Percentiles rank a stretch among this genome's conserved stretches.
These are phyloP conservation scores for Nannoperca obscura DNA, from an alignment of 2,797 vertebrate genomes.

Conservation along the genomic window DNA sequence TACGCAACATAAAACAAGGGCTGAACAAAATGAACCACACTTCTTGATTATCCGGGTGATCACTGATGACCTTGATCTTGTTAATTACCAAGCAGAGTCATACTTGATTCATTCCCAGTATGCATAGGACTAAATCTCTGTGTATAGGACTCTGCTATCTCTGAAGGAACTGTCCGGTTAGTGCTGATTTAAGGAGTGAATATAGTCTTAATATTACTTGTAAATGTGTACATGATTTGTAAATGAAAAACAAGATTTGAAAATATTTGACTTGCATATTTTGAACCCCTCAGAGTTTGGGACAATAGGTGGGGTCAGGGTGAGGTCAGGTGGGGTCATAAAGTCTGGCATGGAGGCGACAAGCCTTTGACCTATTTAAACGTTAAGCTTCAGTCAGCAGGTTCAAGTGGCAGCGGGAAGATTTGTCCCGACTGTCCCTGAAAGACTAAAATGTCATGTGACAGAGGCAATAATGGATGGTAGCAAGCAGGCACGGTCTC, in stretches of 20 bases:
- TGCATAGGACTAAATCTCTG: neutral
- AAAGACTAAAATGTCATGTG: slow-evolving; percentile 60
- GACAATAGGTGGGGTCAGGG: slow-evolving; percentile 47
- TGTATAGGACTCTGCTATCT: neutral
- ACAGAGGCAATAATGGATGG: slow-evolving; percentile 43
- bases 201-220: too few relatives aligned
- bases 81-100: too few relatives aligned
- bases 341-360: slow-evolving; percentile 5
- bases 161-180: neutral
- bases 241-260: too few relatives aligned
- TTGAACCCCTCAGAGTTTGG: slow-evolving; percentile 12
- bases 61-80: neutral
- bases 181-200: too few relatives aligned
- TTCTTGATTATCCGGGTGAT: neutral
- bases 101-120: neutral
- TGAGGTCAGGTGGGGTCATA: slow-evolving; percentile 18
- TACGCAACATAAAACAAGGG: neutral
- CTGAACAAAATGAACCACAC: neutral
- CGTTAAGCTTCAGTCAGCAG: slow-evolving; percentile 45
- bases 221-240: too few relatives aligned
- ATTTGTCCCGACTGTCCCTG: slow-evolving; percentile 43
- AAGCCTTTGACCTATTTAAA: slow-evolving; percentile 35
- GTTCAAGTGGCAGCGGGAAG: slow-evolving; percentile 34
- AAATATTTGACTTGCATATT: too few relatives aligned
- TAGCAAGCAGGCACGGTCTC: slow-evolving; percentile 11